Evolutionary conservation across 2,113 vertebrate genomes (phyloP).

Genomic region (Tetrao urogallus): DNA sequence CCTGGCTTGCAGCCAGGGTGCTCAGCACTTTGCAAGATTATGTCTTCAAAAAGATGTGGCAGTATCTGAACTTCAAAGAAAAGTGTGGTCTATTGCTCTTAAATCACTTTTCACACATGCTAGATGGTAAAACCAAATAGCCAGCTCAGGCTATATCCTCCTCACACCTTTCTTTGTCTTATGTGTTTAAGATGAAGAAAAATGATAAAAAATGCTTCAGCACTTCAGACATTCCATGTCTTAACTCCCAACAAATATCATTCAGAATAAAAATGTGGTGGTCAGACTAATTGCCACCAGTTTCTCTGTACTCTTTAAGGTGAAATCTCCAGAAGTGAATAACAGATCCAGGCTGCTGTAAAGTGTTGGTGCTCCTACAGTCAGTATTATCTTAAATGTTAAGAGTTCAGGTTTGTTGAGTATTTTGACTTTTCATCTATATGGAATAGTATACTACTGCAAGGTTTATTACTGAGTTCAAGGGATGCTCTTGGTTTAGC

Average conservation of each 20-base stretch:
- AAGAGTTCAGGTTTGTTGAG: conserved; percentile 25
- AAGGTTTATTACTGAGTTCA: conserved; percentile 48
- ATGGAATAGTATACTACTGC: conserved; percentile 47
- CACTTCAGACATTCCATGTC: neutral
- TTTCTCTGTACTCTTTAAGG: neutral
- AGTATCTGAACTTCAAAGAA: conserved; percentile 58
- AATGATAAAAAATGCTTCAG: neutral
- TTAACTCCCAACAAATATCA: neutral
- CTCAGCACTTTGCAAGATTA: conserved; percentile 31
- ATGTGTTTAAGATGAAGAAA: conserved; percentile 10
- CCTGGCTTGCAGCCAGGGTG: conserved; percentile 42
- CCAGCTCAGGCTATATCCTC: neutral
- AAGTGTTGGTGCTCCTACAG: conserved; percentile 2
- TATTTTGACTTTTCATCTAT: conserved; percentile 18
- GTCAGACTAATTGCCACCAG: neutral
- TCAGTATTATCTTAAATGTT: conserved; percentile 40
- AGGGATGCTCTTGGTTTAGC: conserved; percentile 40
- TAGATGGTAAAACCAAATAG: neutral
- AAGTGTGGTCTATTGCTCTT: conserved; percentile 38
- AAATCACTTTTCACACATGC: conserved; percentile 45
- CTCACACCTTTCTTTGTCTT: conserved; percentile 30
- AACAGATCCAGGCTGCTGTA: neutral
- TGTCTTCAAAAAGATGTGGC: conserved; percentile 22
- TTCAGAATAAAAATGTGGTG: conserved; percentile 1
- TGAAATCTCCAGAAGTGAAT: neutral